These are phyloP conservation scores for Minunthozetes semirufus DNA, from an alignment of 2,888 invertebrate species.

Conservation along the genomic window DNA sequence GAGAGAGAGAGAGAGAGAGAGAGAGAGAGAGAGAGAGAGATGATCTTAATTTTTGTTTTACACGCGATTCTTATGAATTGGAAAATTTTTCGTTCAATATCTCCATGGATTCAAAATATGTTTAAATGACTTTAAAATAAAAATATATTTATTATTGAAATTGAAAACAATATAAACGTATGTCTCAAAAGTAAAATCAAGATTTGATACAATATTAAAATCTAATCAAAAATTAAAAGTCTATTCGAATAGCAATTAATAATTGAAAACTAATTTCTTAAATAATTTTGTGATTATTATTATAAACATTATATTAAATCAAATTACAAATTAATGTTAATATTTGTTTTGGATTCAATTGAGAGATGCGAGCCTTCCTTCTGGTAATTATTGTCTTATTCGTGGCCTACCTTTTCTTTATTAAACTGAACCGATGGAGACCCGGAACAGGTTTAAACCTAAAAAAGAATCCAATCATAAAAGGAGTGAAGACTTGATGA, in stretches of 20 bases:
- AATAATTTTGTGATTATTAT: neutral
- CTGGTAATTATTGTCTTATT: constrained; percentile 30
- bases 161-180: neutral
- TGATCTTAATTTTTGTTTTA: neutral
- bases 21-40: too few relatives aligned
- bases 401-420: constrained; percentile 34
- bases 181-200: too few relatives aligned
- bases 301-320: neutral
- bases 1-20: too few relatives aligned
- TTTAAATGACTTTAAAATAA: neutral
- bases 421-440: constrained; percentile 33
- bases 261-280: neutral
- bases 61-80: neutral
- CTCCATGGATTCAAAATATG: constrained; percentile 7
- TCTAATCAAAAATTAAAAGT: neutral
- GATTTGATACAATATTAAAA: neutral
- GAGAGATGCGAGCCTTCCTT: constrained; percentile 28
- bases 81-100: constrained; percentile 8
- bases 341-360: neutral
- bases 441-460: constrained; percentile 27
- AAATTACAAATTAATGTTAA: neutral
- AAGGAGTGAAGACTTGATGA: neutral
- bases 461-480: constrained; percentile 24
- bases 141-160: neutral
- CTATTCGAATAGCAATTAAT: neutral